phyloP scores from a whole-genome alignment of 2,888 invertebrate genomes.

The Heteromyza rotundicornis region DNA sequence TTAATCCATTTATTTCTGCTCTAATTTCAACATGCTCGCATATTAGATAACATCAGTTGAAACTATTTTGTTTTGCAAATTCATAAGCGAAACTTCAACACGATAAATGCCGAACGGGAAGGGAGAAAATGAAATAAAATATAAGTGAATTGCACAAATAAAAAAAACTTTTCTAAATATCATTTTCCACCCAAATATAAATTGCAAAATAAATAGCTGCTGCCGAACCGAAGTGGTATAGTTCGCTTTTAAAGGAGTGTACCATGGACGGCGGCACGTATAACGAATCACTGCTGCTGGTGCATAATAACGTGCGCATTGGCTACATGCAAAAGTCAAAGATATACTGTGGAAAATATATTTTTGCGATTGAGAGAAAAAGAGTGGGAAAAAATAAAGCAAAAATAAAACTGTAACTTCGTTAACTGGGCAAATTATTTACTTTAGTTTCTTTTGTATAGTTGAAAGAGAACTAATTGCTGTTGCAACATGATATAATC shows the following conservation, averaged over 20 bases:
- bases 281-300: not conserved
- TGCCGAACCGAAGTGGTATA: not conserved
- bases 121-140: not conserved
- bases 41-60: slow-evolving; percentile 10
- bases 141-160: not conserved
- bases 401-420: too few relatives aligned
- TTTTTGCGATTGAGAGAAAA: not conserved
- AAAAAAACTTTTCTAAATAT: not conserved
- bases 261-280: too few relatives aligned
- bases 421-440: too few relatives aligned
- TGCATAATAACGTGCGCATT: not conserved
- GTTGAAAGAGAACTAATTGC: too few relatives aligned
- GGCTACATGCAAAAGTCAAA: not conserved
- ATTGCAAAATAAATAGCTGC: slow-evolving; percentile 1
- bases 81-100: slow-evolving; percentile 6
- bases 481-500: too few relatives aligned
- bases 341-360: not conserved
- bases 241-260: not conserved
- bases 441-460: too few relatives aligned
- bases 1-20: slow-evolving; percentile 10
- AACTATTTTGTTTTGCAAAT: not conserved
- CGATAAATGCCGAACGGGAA: slow-evolving; percentile 38
- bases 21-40: slow-evolving; percentile 8
- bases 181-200: not conserved
- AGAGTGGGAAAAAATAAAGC: not conserved